Evolutionary conservation across 2,113 vertebrate species (phyloP), one percentile per base, ranked within the genome.

Genomic region (Lampris megalopsis): DNA sequence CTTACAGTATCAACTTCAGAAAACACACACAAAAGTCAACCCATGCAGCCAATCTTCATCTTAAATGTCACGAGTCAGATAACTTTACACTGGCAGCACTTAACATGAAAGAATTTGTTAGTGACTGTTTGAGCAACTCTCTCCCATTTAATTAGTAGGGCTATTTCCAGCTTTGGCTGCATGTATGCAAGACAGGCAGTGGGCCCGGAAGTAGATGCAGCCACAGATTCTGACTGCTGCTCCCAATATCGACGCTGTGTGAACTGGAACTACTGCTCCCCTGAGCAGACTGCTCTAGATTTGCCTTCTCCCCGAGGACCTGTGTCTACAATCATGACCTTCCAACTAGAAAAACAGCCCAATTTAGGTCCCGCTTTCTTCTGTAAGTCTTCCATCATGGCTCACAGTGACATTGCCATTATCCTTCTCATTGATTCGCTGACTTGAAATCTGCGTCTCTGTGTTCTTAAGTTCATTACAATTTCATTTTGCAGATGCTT

Each of bases 241-340:
- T 81, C 66, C 68, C 45, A 42, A 86, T 80, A 71, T 9, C 69
- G 71, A 70, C 74, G 71, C 63, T 42, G 10, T 8, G 11, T 78
- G 62, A 91, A 86, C 75, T 91, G 68, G 88, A 92, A 58, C 89
- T 86, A 70, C 83, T 86, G 77, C 56, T 90, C 91, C 90, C 89
- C 60, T 68, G 86, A 79, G 86, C 50, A 57, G 37, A 11, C 57
- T 88, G 92, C 73, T 92, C 92, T 74, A 93, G 57, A 90, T 93
- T 86, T 68, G 82, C 68, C 53, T 63, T 50, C 6, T 82, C 83
- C 82, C 79, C 5, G 7, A 61, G 70, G 84, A 82, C 49, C 35
- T 47, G 36, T 62, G 56, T 75, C 68, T 80, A 54, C 82, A 78
- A 7, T 64, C 69, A 64, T 72, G 56, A 69, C 9, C 47, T 80